Percentiles rank a stretch among this genome's conserved stretches.
phyloP scores from a whole-genome alignment of 2,113 vertebrate genomes.

The Shinisaurus crocodilurus region DNA sequence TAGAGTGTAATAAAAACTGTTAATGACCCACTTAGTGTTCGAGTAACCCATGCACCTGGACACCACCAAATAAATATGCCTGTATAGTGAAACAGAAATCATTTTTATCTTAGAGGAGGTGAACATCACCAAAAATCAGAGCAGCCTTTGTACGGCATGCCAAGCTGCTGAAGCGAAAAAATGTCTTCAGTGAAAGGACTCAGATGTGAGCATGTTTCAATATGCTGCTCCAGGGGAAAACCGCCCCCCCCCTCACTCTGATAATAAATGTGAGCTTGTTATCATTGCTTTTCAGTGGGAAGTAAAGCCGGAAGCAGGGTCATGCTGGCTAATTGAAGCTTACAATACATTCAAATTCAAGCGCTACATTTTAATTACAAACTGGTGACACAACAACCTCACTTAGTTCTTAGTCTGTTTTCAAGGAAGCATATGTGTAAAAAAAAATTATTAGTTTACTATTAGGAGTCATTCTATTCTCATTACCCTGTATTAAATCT shows the following conservation, averaged over 20 bases:
- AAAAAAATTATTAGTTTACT: constrained; percentile 68
- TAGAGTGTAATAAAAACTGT: constrained; percentile 56
- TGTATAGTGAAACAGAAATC: constrained; percentile 74
- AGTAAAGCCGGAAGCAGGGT: constrained; percentile 76
- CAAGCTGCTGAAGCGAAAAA: constrained; percentile 80
- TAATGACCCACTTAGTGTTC: constrained; percentile 69
- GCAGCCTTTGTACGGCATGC: constrained; percentile 82
- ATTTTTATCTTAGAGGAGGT: constrained; percentile 81
- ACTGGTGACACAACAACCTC: constrained; percentile 74
- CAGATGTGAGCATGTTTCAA: constrained; percentile 76
- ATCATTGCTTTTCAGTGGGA: constrained; percentile 76
- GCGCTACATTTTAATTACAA: constrained; percentile 73
- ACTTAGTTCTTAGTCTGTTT: constrained; percentile 61
- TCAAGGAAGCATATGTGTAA: constrained; percentile 64
- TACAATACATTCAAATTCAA: constrained; percentile 68
- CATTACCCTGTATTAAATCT: constrained; percentile 66
- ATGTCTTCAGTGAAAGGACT: constrained; percentile 77
- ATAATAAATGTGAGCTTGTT: constrained; percentile 81
- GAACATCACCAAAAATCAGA: constrained; percentile 82
- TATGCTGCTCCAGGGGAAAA: constrained; percentile 69
- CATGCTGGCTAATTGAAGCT: constrained; percentile 79
- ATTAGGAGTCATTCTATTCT: constrained; percentile 56
- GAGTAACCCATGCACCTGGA: constrained; percentile 74
- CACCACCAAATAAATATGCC: constrained; percentile 70
- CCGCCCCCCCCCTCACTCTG: constrained; percentile 18